These are phyloP conservation scores for Nineta flava DNA, from an alignment of 2,888 invertebrate genomes.

Conservation along the genomic window DNA sequence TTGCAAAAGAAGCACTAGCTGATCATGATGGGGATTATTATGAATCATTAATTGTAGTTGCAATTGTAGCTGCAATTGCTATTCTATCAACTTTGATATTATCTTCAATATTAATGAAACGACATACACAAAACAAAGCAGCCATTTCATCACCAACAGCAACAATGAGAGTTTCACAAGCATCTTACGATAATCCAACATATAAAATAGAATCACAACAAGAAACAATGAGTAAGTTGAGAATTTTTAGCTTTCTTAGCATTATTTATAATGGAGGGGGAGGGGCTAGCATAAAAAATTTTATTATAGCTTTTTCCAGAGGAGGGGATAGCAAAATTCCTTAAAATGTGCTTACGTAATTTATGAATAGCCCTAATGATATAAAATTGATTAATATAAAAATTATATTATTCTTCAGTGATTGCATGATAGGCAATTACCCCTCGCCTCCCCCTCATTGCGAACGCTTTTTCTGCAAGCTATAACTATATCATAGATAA, in stretches of 20 bases:
- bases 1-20: conserved; percentile 31
- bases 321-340: no score
- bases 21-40: conserved; percentile 62
- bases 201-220: conserved; percentile 88
- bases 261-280: neutral
- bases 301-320: no score
- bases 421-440: no score
- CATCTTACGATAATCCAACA: conserved; percentile 86
- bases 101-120: conserved; percentile 60
- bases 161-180: conserved; percentile 58
- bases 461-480: no score
- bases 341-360: no score
- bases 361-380: no score
- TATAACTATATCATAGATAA: no score
- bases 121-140: conserved; percentile 51
- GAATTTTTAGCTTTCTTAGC: no score
- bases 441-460: no score
- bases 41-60: conserved; percentile 74
- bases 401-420: no score
- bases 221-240: conserved; percentile 68
- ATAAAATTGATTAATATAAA: no score
- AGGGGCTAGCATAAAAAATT: no score
- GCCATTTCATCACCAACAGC: conserved; percentile 60
- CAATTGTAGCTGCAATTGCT: conserved; percentile 72
- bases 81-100: conserved; percentile 67